A percentile compares a stretch with the other conserved stretches of the same genome.
Conservation (phyloP, 2,797 vertebrate genomes). For the Coreius guichenoti region DNA sequence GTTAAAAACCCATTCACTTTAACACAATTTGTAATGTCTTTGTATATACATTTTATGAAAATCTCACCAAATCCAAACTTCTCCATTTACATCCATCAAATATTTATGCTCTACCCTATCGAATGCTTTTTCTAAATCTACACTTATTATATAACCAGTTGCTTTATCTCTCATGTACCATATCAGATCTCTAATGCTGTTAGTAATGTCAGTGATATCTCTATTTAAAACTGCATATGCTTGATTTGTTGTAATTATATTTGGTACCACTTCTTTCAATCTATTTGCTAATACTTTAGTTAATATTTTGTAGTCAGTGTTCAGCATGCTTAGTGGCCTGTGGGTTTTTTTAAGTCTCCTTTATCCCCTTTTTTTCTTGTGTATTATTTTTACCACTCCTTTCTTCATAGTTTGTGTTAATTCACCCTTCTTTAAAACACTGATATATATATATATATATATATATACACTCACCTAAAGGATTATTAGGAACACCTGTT, state of each 20-base stretch:
- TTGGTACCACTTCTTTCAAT: neutral
- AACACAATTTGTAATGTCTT: neutral
- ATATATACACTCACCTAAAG: no score
- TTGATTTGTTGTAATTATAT: neutral
- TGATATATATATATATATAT: no score
- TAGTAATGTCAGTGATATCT: neutral
- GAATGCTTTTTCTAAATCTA: neutral
- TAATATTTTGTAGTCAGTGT: conserved; percentile 1
- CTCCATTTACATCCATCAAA: neutral
- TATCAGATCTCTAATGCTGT: neutral
- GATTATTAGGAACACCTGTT: no score
- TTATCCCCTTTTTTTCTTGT: conserved; percentile 42
- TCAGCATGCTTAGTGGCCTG: neutral
- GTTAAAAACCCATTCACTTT: conserved; percentile 7
- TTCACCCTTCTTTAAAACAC: neutral
- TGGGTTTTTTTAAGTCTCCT: neutral
- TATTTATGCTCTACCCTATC: neutral
- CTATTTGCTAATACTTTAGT: neutral
- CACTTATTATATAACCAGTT: neutral
- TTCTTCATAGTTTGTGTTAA: conserved; percentile 8
- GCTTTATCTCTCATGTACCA: neutral
- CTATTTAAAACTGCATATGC: neutral
- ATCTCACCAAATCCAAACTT: neutral
- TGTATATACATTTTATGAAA: neutral
- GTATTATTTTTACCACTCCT: conserved; percentile 24